Percentiles rank a stretch among this genome's conserved stretches.
Evolutionary conservation across 2,113 vertebrate species (phyloP).

Genomic region (Brachionichthys hirsutus): DNA sequence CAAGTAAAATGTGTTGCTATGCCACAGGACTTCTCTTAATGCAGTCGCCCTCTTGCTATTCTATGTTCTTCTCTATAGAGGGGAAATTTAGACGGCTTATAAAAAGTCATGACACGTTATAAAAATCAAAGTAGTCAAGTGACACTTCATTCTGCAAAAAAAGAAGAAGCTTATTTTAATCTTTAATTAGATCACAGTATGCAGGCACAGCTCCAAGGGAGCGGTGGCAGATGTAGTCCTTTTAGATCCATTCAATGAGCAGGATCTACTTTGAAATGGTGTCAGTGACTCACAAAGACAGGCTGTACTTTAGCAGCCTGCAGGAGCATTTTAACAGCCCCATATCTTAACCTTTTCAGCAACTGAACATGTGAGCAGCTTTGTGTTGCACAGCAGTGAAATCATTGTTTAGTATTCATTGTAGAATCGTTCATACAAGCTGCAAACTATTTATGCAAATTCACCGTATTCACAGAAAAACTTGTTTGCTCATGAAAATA

Average conservation of each 20-base stretch:
- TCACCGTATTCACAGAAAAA: conserved; percentile 1
- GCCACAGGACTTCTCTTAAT: conserved; percentile 50
- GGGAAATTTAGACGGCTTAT: conserved; percentile 20
- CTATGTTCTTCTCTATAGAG: conserved; percentile 32
- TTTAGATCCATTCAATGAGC: conserved; percentile 45
- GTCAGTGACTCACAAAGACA: conserved; percentile 32
- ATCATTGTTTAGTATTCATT: too few species aligned
- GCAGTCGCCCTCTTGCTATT: conserved; percentile 22
- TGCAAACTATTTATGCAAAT: not conserved
- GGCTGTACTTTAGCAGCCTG: not conserved
- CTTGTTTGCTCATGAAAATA: not conserved
- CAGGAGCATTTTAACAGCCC: conserved; percentile 9
- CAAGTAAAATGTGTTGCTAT: conserved; percentile 39
- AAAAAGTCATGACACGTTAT: conserved; percentile 27
- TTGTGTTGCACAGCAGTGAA: not conserved
- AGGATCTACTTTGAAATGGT: conserved; percentile 47
- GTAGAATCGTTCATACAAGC: not conserved
- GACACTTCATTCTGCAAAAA: conserved; percentile 25
- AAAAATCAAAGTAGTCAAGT: conserved; percentile 26
- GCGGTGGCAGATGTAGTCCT: conserved; percentile 26
- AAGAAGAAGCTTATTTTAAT: conserved; percentile 40
- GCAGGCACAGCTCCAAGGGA: conserved; percentile 38
- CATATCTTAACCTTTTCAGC: conserved; percentile 23
- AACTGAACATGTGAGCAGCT: conserved; percentile 3
- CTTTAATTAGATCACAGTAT: conserved; percentile 63